Evolutionary conservation across 2,797 vertebrate species (phyloP).

Genomic region (Malurus splendens): DNA sequence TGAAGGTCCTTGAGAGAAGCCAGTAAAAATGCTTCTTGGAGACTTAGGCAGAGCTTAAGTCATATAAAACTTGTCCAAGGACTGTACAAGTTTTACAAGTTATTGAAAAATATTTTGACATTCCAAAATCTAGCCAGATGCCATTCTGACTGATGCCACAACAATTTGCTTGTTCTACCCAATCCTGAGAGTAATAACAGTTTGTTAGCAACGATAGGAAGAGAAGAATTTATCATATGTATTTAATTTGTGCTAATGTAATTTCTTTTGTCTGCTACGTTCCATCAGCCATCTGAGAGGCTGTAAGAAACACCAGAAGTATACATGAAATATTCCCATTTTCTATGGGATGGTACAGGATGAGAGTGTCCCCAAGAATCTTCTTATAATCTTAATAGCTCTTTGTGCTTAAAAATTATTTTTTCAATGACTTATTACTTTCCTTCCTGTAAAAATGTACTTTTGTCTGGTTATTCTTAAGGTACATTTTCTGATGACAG

Average conservation of each 20-base stretch:
- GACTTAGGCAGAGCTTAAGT: background rate
- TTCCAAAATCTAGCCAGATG: background rate
- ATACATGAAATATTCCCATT: background rate
- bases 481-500: background rate
- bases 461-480: background rate
- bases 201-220: background rate
- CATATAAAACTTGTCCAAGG: background rate
- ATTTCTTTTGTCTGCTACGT: background rate
- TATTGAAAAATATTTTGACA: background rate
- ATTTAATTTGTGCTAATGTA: background rate
- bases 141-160: background rate
- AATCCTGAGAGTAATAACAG: background rate
- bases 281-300: background rate
- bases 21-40: background rate
- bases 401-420: background rate
- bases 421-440: background rate
- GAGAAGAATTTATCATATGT: background rate
- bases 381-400: background rate
- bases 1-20: background rate
- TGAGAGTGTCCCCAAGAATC: background rate
- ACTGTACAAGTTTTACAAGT: background rate
- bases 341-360: background rate
- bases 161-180: background rate
- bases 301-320: background rate
- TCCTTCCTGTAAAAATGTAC: background rate